Base-by-base conservation (phyloP, 2,888 invertebrate genomes). In the Matsumyia berberina region DNA sequence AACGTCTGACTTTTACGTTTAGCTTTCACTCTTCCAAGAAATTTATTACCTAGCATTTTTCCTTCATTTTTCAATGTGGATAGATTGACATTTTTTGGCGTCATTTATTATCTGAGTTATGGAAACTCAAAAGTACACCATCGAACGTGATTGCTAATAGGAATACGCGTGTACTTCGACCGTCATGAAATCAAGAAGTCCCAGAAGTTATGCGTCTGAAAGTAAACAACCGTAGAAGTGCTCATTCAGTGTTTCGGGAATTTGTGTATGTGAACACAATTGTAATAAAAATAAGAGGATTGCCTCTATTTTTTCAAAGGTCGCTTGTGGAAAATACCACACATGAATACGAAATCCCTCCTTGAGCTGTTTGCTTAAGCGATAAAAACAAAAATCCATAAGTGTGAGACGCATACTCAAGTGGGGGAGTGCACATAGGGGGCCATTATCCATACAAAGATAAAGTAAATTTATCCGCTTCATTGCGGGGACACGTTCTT, bases 391-490 rank as follows among this genome's bases (percentile, higher is more conserved):
- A 31, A 49, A 57, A 79, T 58, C 79, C 49, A 51, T 12, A 7
- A 29, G 53, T 78, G 77, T 78, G 77, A 42, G 62, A 55, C 24
- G 69, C 60, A 78, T 78, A 78, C 62, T 15, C 62, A 78, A 78
- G 35, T 70, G 69, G 62, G 35, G 55, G 42, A 58, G 39, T 62
- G 44, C 69, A 69, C 57, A 62, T 53, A 78, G 69, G 69, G 55
- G 62, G 53, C 37, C 49, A 9, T 37, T 44, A 5, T 39, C 69
- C 76, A 81, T 67, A 53, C 53, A 55, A 53, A 76, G 81, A 64
- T 81, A 81, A 81, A 76, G 81, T 39, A 57, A 81, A 76, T 76
- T 66, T 53, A 64, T 76, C 81, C 76, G 64, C 55, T 70, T 64
- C 24, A 64, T 76, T 76, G 69, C 64, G 76, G 70, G 81, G 72